Evolutionary conservation across 2,113 vertebrate genomes (phyloP).

Genomic region (Cavia aperea): DNA sequence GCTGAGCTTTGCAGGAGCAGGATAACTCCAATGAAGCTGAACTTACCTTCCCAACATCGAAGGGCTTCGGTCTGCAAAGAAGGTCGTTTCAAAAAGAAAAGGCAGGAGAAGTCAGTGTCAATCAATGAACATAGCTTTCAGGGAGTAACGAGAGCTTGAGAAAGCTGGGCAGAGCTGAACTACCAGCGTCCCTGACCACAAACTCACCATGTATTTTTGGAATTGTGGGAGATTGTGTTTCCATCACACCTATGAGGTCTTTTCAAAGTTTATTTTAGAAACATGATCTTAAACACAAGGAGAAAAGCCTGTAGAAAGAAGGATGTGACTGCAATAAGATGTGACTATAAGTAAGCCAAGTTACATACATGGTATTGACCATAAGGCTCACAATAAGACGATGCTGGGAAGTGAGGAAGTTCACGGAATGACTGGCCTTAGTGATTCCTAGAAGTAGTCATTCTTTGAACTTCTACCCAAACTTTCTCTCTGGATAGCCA

Average conservation of each 20-base stretch:
- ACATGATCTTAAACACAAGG: not conserved
- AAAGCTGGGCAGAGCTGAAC: not conserved
- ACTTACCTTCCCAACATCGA: not conserved
- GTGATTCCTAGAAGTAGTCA: not conserved
- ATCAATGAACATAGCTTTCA: not conserved
- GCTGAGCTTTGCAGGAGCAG: not conserved
- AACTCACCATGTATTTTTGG: not conserved
- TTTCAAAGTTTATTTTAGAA: constrained; percentile 6
- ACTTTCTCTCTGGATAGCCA: not conserved
- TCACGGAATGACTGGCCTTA: not conserved
- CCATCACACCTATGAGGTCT: not conserved
- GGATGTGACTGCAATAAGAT: not conserved
- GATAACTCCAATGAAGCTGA: not conserved
- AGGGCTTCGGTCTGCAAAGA: not conserved
- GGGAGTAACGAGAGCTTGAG: not conserved
- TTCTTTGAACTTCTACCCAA: not conserved
- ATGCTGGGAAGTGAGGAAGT: not conserved
- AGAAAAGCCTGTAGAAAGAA: not conserved
- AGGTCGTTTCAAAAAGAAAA: not conserved
- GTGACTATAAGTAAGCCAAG: not conserved
- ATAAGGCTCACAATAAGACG: not conserved
- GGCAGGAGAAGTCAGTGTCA: not conserved
- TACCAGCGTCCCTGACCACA: not conserved
- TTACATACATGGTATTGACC: not conserved
- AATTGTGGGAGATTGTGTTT: not conserved